Evolutionary conservation across 2,113 vertebrate genomes (phyloP).

Genomic region (Dipodomys ordii): DNA sequence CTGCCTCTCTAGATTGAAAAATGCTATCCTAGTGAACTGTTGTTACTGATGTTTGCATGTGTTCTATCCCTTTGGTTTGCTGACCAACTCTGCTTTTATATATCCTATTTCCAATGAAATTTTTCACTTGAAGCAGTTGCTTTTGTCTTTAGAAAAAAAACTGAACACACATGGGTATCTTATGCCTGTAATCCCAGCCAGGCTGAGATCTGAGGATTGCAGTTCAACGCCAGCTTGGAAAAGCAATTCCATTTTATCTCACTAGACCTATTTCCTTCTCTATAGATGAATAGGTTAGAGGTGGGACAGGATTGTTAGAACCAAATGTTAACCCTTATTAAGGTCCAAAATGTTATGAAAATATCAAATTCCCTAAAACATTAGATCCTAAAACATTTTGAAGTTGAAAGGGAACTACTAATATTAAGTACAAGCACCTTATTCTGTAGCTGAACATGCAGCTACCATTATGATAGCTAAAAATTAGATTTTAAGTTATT

Average conservation of each 20-base stretch:
- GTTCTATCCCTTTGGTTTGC: background rate
- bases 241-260: background rate
- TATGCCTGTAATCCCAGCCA: too few species aligned
- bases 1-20: constrained; percentile 6
- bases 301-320: background rate
- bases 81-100: background rate
- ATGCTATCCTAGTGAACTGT: background rate
- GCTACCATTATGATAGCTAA: background rate
- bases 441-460: background rate
- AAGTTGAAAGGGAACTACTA: background rate
- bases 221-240: too few species aligned
- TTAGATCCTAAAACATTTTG: background rate
- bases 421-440: background rate
- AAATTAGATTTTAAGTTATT: background rate
- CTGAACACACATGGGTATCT: background rate
- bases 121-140: constrained; percentile 38
- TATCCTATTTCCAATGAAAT: background rate
- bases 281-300: background rate
- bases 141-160: background rate
- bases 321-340: background rate
- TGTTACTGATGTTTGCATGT: background rate
- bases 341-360: background rate
- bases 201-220: too few species aligned
- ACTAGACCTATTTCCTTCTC: background rate
- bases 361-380: constrained; percentile 10